Conservation (phyloP, 1,140 invertebrate genomes). For the Trichoplusia ni region DNA sequence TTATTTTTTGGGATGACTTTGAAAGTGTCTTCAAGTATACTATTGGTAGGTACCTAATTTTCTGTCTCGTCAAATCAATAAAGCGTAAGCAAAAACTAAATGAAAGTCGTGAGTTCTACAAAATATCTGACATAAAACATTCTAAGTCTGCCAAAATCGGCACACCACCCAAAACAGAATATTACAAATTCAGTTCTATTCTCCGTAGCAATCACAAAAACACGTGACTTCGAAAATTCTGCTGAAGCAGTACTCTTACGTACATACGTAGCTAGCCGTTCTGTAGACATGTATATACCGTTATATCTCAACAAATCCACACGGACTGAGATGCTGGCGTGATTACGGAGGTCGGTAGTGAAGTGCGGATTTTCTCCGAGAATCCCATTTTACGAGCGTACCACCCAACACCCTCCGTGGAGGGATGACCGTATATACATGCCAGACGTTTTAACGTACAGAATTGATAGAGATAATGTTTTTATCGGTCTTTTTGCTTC, state of each 20-base stretch:
- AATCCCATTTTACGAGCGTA: constrained; percentile 70
- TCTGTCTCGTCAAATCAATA: too few species aligned
- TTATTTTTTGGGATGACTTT: too few species aligned
- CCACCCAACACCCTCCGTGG: constrained; percentile 33
- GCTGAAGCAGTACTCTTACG: constrained; percentile 2
- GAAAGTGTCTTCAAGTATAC: too few species aligned
- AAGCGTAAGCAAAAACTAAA: too few species aligned
- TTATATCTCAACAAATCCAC: constrained; percentile 67
- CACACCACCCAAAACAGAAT: not conserved
- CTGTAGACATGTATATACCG: constrained; percentile 9
- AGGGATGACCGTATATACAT: constrained; percentile 49
- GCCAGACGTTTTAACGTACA: constrained; percentile 22
- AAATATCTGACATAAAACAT: too few species aligned
- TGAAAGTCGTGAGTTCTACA: too few species aligned
- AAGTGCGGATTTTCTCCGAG: constrained; percentile 70
- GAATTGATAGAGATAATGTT: constrained; percentile 31
- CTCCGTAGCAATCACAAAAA: constrained; percentile 1
- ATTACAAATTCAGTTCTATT: not conserved
- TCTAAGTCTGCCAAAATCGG: too few species aligned
- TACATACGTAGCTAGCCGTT: not conserved
- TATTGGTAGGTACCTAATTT: too few species aligned
- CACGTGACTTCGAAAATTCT: constrained; percentile 9
- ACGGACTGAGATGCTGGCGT: constrained; percentile 56
- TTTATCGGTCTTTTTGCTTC: constrained; percentile 11
- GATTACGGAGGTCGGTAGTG: constrained; percentile 69